Conservation (phyloP, 2,113 vertebrate genomes). For the Passer montanus region DNA sequence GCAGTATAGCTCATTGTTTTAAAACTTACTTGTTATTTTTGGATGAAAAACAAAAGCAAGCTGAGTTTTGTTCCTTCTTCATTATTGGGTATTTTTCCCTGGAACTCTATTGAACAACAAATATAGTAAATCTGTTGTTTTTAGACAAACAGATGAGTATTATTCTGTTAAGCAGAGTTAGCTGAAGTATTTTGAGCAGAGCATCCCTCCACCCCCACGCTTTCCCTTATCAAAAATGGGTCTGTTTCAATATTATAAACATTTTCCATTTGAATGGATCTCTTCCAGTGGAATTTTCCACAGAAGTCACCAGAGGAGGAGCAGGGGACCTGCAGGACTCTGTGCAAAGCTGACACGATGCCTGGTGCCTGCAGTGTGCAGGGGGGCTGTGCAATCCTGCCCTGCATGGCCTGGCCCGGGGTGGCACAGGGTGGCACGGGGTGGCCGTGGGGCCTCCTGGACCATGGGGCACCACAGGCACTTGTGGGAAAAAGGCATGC, state of each 20-base stretch:
- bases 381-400: fast-evolving
- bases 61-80: conserved; percentile 5
- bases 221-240: conserved; percentile 33
- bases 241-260: conserved; percentile 3
- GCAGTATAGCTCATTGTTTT: conserved; percentile 13
- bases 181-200: neutral
- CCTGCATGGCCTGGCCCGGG: fast-evolving
- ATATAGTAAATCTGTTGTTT: conserved; percentile 15
- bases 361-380: neutral
- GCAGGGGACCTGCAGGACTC: neutral
- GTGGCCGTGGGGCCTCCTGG: fast-evolving
- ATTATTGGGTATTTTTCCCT: neutral
- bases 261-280: neutral
- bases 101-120: neutral
- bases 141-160: neutral
- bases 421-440: neutral
- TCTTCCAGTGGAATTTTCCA: conserved; percentile 49
- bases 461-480: neutral
- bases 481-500: conserved; percentile 6
- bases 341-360: neutral
- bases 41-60: conserved; percentile 38
- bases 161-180: neutral
- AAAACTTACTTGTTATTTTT: conserved; percentile 12
- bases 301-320: neutral
- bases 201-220: neutral